Conservation (phyloP, 2,797 vertebrate species). For the Lepilemur ruficaudatus region DNA sequence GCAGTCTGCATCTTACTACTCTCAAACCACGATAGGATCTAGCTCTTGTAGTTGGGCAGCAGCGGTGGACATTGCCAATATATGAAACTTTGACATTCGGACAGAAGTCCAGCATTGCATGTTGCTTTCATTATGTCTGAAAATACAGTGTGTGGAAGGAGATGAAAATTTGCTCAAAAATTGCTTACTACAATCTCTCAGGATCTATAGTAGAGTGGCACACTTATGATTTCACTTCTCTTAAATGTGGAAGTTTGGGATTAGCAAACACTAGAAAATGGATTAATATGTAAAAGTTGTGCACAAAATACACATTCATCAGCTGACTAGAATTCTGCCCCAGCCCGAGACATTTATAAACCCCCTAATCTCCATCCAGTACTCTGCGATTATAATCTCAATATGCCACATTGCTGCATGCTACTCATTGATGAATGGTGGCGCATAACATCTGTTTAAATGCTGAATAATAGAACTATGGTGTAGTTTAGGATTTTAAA, state of each 20-base stretch:
- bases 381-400: not conserved
- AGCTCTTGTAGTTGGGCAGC: not conserved
- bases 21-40: not conserved
- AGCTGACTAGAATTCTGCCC: not conserved
- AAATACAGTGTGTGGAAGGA: not conserved
- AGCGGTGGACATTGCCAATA: not conserved
- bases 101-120: not conserved
- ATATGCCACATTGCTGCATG: not conserved
- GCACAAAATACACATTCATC: not conserved
- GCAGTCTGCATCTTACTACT: not conserved
- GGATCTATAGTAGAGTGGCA: not conserved
- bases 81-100: not conserved
- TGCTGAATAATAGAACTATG: not conserved
- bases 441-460: not conserved
- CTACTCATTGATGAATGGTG: not conserved
- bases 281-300: not conserved
- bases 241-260: slow-evolving; percentile 1
- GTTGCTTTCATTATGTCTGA: not conserved
- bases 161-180: not conserved
- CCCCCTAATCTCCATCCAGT: not conserved
- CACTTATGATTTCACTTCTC: not conserved
- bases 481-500: not conserved
- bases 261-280: not conserved
- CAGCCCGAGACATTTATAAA: not conserved
- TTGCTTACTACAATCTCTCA: not conserved